Evolutionary conservation across 2,888 invertebrate species (phyloP), one percentile per base, ranked within the genome.

Genomic region (Trimorus sp.): DNA sequence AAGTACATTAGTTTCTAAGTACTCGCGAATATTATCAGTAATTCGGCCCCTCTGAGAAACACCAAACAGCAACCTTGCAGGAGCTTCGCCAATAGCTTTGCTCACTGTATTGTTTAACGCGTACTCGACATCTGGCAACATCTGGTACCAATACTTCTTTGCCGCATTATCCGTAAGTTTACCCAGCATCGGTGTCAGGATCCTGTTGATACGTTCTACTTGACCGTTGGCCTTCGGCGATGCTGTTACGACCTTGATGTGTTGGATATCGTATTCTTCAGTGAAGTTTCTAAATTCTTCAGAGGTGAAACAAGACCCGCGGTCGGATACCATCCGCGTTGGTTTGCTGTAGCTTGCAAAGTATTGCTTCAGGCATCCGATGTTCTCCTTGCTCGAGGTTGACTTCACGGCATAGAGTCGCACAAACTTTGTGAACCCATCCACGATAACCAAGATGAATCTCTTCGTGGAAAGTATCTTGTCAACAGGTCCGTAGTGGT

Each of bases 1-100:
- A 14, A 4, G 15, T 15, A 38, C 38, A 8, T 38, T 38, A 7
- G 5, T n/a, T 48, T 85, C 75, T 14, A 85, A 16, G 56, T 16
- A 74, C 40, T 77, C 82, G 59, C 45, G 26, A 8, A 82, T 7
- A 40, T 73, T 36, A 38, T 38, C 38, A 8, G 38, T 7, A 5
- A 83, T 56, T 26, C 82, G 60, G 11, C 86, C 87, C 54, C 81
- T 83, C 53, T 90, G 89, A 42, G 84, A 65, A 7, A 86, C 69
- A 5, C 89, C 89, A 69, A 89, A 89, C 42, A 89, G 70, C 36
- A 88, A 66, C 51, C 70, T 85, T 58, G 86, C 83, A 4, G 88
- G 86, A 1, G 89, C 81, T 40, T 15, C 85, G 85, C 66, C 82
- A 0, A 51, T 77, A 2, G 82, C 71, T 58, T 85, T 84, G 53